phyloP scores from a whole-genome alignment of 2,888 invertebrate species.

The Saturnia japonica region DNA sequence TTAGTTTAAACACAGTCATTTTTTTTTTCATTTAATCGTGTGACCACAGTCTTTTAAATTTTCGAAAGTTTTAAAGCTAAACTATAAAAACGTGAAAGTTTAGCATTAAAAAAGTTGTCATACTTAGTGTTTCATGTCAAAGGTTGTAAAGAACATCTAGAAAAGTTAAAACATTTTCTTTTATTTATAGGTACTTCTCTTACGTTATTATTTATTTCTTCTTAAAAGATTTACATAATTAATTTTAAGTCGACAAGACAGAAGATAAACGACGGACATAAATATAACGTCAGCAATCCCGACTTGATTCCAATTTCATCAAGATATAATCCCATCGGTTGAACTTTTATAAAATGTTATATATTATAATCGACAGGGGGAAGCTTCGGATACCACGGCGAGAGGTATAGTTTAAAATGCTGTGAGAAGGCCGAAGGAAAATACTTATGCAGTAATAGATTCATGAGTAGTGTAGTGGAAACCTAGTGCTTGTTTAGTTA shows the following conservation, averaged over 20 bases:
- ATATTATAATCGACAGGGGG: neutral
- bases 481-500: neutral
- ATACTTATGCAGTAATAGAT: neutral
- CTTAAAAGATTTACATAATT: slow-evolving; percentile 49
- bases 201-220: neutral
- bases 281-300: slow-evolving; percentile 47
- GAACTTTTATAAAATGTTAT: slow-evolving; percentile 38
- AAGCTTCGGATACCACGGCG: neutral
- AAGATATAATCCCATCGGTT: slow-evolving; percentile 46
- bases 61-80: neutral
- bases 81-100: neutral
- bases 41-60: neutral
- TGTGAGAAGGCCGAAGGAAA: neutral
- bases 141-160: neutral
- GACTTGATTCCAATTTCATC: slow-evolving; percentile 67
- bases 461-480: neutral
- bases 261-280: slow-evolving; percentile 55
- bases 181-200: neutral
- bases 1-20: neutral
- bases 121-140: neutral
- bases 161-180: neutral
- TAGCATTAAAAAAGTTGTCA: neutral
- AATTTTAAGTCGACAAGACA: slow-evolving; percentile 56
- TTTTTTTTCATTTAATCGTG: neutral
- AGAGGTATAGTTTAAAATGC: neutral